These are phyloP conservation scores for Peromyscus nudipes DNA, from an alignment of 2,797 vertebrate species.

Conservation along the genomic window DNA sequence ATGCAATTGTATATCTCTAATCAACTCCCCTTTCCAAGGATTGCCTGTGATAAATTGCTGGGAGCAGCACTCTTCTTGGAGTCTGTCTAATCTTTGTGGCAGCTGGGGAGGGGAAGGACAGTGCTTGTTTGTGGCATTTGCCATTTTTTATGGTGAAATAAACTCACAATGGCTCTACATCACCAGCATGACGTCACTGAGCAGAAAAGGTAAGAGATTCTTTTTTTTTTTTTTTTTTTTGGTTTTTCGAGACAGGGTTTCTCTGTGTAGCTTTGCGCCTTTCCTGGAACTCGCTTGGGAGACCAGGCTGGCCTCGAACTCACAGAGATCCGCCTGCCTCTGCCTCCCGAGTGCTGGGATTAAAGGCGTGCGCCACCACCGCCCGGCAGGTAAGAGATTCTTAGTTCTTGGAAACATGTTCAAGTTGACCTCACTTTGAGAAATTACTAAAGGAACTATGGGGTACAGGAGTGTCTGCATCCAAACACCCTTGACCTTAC, in stretches of 20 bases:
- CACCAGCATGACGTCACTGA: neutral
- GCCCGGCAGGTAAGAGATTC: no score
- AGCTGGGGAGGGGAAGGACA: neutral
- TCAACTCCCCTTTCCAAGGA: neutral
- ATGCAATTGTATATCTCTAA: neutral
- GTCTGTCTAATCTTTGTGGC: neutral
- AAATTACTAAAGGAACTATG: neutral
- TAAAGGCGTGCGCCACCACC: no score
- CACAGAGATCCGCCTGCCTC: no score
- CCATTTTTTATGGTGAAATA: neutral
- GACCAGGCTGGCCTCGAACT: no score
- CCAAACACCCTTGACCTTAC: neutral
- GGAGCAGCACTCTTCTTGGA: neutral
- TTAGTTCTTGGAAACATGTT: neutral
- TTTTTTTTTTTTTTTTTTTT: no score
- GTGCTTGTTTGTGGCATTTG: neutral
- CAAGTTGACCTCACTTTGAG: neutral
- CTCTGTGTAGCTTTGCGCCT: no score
- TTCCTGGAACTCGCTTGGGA: no score
- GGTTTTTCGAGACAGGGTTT: no score
- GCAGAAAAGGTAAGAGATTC: neutral
- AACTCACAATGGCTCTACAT: neutral
- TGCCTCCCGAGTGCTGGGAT: no score
- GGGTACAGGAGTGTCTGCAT: neutral
- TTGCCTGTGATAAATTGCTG: neutral